Evolutionary conservation across 2,797 vertebrate genomes (phyloP).

Genomic region (Acridotheres tristis): DNA sequence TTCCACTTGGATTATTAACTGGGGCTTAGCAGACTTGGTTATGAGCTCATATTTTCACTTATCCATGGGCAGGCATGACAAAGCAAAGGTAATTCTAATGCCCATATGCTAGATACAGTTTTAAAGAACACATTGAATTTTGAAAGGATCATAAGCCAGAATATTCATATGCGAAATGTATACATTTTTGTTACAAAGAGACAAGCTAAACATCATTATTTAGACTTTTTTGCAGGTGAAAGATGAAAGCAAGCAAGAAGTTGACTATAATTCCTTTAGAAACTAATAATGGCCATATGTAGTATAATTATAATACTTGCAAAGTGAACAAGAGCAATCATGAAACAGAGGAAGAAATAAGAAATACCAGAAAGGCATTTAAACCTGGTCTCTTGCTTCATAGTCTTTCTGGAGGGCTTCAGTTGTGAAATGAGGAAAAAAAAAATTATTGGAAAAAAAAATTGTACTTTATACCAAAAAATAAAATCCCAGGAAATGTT

Average conservation of each 20-base stretch:
- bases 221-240: not conserved
- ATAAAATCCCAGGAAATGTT: not conserved
- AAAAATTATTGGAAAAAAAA: not conserved
- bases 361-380: not conserved
- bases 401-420: not conserved
- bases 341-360: not conserved
- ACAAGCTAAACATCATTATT: not conserved
- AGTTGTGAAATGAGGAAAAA: not conserved
- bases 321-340: not conserved
- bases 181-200: not conserved
- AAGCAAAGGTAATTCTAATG: not conserved
- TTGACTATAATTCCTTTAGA: not conserved
- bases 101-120: not conserved
- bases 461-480: not conserved
- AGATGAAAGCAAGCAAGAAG: not conserved
- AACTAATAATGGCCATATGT: not conserved
- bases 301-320: not conserved
- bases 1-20: not conserved
- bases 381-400: not conserved
- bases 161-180: not conserved
- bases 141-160: not conserved
- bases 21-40: not conserved
- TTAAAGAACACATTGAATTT: not conserved
- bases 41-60: not conserved
- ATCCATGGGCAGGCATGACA: not conserved